Base-by-base conservation (phyloP, 2,797 vertebrate genomes). In the Coregonus ussuriensis region DNA sequence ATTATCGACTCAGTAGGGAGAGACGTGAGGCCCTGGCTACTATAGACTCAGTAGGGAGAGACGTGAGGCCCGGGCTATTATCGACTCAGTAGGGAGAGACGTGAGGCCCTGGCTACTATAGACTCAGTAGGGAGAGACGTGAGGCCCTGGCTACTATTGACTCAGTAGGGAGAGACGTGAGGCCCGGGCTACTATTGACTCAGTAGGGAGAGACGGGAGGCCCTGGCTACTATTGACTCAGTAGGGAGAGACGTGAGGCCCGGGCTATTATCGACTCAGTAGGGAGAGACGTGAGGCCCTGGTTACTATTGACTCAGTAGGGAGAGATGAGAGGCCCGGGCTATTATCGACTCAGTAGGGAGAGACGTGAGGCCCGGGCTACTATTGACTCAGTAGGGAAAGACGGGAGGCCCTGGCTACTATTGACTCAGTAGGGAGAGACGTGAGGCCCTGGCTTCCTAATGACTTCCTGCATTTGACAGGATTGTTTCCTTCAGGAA, bases 401-500 rank as follows among this genome's bases (percentile, higher is more conserved):
- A 47, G 41, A 47, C 0, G 7, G 0, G 59, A 62, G 59, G 87
- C 62, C 74, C 7, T 2, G 41, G 41, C 41, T 37, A 9, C 68
- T 51, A 35, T 47, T 70, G 94, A 91, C 91, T 90, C 90, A 92
- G 90, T 83, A 82, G 83, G 86, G 85, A 91, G 80, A 91, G 90
- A 89, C 88, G 83, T 16, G 83, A 92, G 88, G 88, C 92, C 87
- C 72, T 15, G 88, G 86, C 93, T 96, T 96, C 93, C 96, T 94
- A 96, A 97, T 93, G 93, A 92, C 94, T 97, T 98, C 96, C 96
- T 97, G 95, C 87, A 94, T 96, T 95, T 95, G 95, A 94, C 93
- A 96, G 93, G 93, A 97, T 95, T 93, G 89, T 94, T 97, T 97
- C 96, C 92, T 92, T 95, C 94, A 95, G 96, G 96, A 97, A 97